Evolutionary conservation across 2,113 vertebrate species (phyloP), one percentile per base, ranked within the genome.

Genomic region (Nymphicus hollandicus): DNA sequence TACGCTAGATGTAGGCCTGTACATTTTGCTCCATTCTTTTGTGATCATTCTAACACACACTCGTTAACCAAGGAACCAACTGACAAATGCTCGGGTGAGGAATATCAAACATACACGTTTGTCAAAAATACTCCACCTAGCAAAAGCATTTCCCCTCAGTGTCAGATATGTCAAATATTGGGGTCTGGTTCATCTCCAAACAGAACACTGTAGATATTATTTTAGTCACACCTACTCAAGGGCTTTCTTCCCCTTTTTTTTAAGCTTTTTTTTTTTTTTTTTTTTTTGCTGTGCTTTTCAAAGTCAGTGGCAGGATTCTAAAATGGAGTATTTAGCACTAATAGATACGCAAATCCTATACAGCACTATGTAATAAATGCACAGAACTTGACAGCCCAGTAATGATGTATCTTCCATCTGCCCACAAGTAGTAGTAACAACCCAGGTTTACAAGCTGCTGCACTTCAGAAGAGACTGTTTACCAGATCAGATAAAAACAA

Each of bases 141-240:
- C 61, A 85, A 7, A 96, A 88, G 13, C n/a, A 94, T 81, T 88
- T 96, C 79, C 66, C 41, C 56, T 80, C 39, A 15, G 5, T 31
- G 31, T 89, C 80, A 88, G 64, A 91, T 7, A 33, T 11, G 3
- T 56, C 60, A 80, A 63, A 79, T 77, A 78, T 0, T 23, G 17
- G 65, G 60, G 33, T 52, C 91, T 94, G 76, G 81, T 78, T 86
- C 91, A 86, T 74, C 86, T 93, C 95, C 88, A 88, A 88, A 66
- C n/a, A 68, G 92, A 95, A 83, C 41, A 44, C 12, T 77, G 70
- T 8, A 73, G 82, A n/a, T 92, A 73, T 82, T 95, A 70, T 61
- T 90, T 88, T 37, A 90, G 91, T 86, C 88, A 84, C 88, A 88
- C 69, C 64, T 81, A 71, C 28, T 52, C 31, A 71, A 81, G 41